Evolutionary conservation across 2,888 invertebrate genomes (phyloP), one percentile per base, ranked within the genome.

Genomic region (Meliscaeva auricollis): DNA sequence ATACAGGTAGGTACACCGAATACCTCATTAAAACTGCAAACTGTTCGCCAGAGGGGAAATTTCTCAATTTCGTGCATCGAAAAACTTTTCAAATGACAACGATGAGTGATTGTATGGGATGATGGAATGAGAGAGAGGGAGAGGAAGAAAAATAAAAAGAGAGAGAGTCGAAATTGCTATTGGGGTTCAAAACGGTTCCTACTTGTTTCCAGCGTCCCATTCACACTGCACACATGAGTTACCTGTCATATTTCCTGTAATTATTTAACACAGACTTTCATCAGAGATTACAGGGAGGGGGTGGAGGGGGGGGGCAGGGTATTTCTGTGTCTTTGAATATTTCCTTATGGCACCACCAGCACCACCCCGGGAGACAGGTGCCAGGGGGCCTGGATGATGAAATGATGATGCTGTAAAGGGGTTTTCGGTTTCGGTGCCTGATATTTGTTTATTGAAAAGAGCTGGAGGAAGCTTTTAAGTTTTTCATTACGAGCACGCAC

Each of bases 181-280:
- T 64, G 17, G 32, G 50, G 38, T 48, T 38, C 8, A 8, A 38
- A 38, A 38, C 8, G 11, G 35, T 9, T 9, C 2, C n/a, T n/a
- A n/a, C n/a, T n/a, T n/a, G n/a, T n/a, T n/a, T n/a, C n/a, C n/a
- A n/a, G n/a, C 35, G 11, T 2, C 35, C 35, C 35, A 41, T 50
- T 58, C 52, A 9, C 32, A 76, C 68, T 74, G 56, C 62, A 74
- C 69, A 78, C 73, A 73, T 69, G 56, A 74, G 83, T 50, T 64
- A n/a, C 62, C 50, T 83, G 75, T 72, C 79, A 84, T 75, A 84
- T 78, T 72, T 76, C 68, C 73, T 73, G 66, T 80, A 84, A 84
- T 84, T 84, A 84, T 80, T 79, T 68, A 79, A 69, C 79, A 54
- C 35, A 74, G 64, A 79, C 58, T 70, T 84, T 70, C 74, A 70